Evolutionary conservation across 1,140 invertebrate species (phyloP).

Genomic region (Nephila pilipes): DNA sequence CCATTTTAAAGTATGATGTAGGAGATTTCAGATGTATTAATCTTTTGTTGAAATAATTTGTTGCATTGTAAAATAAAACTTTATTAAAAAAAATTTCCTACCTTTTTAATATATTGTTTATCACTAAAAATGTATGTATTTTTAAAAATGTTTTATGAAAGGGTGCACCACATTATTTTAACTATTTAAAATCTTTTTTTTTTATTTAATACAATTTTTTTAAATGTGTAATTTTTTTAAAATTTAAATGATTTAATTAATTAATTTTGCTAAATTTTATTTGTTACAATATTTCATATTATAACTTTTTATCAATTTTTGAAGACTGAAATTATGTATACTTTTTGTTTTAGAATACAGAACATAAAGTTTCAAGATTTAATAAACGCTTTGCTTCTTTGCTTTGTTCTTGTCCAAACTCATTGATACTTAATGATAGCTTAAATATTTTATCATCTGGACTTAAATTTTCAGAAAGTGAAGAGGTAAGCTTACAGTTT

Average conservation of each 20-base stretch:
- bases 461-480: constrained; percentile 16
- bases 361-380: constrained; percentile 85
- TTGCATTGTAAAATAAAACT: no score
- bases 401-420: constrained; percentile 91
- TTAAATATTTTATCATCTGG: constrained; percentile 90
- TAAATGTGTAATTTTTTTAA: neutral
- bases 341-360: constrained; percentile 1
- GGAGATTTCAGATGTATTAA: no score
- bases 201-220: neutral
- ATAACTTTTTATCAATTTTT: neutral
- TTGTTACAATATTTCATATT: neutral
- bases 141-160: no score
- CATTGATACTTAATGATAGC: constrained; percentile 94
- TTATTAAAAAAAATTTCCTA: no score
- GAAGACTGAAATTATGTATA: neutral
- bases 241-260: neutral
- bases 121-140: no score
- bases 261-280: neutral
- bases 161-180: no score
- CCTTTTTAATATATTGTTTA: no score
- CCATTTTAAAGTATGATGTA: no score
- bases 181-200: neutral
- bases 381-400: constrained; percentile 98
- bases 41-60: no score
- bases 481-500: neutral